Conservation (phyloP, 2,113 vertebrate genomes). For the Apteryx mantelli region DNA sequence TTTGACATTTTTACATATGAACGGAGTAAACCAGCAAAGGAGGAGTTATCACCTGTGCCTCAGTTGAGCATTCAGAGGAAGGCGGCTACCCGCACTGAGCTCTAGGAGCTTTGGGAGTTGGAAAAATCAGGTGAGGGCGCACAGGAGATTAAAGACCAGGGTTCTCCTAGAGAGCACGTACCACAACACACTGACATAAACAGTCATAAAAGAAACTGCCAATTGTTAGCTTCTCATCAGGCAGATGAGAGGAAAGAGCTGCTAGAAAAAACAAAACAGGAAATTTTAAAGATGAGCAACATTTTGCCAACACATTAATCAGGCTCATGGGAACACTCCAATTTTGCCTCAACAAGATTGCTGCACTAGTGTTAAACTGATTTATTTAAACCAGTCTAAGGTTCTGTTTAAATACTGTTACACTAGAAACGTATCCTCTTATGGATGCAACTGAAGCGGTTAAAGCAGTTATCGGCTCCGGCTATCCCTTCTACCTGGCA, state of each 20-base stretch:
- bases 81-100: not conserved
- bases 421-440: not conserved
- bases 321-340: not conserved
- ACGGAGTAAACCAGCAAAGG: not conserved
- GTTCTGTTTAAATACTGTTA: not conserved
- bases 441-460: not conserved
- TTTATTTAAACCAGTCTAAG: not conserved
- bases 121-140: not conserved
- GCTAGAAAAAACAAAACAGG: not conserved
- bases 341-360: not conserved
- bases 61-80: not conserved
- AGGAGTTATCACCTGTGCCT: not conserved
- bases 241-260: not conserved
- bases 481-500: not conserved
- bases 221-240: not conserved
- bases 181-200: accelerated
- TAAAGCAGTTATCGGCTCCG: not conserved
- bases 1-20: not conserved
- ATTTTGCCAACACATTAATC: not conserved
- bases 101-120: not conserved
- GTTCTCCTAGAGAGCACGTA: not conserved
- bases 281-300: not conserved
- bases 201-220: not conserved
- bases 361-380: not conserved
- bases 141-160: too few species aligned